Evolutionary conservation across 1,140 invertebrate genomes (phyloP).

Genomic region (Trichogramma pretiosum): DNA sequence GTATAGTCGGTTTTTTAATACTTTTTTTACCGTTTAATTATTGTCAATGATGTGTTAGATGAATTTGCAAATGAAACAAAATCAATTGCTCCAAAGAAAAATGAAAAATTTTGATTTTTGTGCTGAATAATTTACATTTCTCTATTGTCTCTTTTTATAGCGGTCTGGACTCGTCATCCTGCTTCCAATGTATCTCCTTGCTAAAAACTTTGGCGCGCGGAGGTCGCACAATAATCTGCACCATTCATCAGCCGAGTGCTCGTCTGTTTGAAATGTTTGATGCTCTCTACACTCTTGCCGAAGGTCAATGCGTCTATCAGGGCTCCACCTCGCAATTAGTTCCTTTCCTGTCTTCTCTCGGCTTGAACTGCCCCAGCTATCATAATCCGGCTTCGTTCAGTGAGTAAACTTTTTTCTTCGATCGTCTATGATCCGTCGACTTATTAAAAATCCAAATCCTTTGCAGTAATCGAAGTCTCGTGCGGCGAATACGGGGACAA

Average conservation of each 20-base stretch:
- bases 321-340: constrained; percentile 77
- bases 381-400: constrained; percentile 95
- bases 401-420: constrained; percentile 34
- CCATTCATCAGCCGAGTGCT: constrained; percentile 95
- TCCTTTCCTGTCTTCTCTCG: constrained; percentile 74
- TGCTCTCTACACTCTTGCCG: constrained; percentile 84
- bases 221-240: constrained; percentile 91
- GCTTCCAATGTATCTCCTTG: constrained; percentile 84
- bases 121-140: no score
- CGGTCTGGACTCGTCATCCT: constrained; percentile 88
- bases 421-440: background rate
- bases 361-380: constrained; percentile 84
- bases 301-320: constrained; percentile 91
- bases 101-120: background rate
- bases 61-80: background rate
- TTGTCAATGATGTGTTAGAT: no score
- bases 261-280: constrained; percentile 96
- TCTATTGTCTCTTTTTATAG: constrained; percentile 48
- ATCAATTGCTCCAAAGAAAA: background rate
- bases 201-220: constrained; percentile 81
- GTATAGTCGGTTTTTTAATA: no score
- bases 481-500: constrained; percentile 92
- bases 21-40: no score
- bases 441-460: constrained; percentile 11
- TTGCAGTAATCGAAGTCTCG: constrained; percentile 81